phyloP scores from a whole-genome alignment of 2,113 vertebrate species.

The Zosterops lateralis region DNA sequence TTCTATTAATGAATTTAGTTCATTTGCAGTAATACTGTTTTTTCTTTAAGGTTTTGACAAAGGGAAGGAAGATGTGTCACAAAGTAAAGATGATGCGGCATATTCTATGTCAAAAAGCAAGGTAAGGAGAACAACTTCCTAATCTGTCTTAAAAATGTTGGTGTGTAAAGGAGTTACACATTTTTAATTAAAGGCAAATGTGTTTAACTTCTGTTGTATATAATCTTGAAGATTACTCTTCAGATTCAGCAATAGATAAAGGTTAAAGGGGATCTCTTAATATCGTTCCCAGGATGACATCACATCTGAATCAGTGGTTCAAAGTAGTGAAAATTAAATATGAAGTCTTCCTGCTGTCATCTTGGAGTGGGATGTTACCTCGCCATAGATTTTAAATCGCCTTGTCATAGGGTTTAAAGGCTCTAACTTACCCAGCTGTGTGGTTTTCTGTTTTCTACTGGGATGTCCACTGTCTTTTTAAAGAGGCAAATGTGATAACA shows the following conservation, averaged over 20 bases:
- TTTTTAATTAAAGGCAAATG: background rate
- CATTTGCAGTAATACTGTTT: background rate
- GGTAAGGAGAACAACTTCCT: constrained; percentile 70
- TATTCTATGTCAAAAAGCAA: constrained; percentile 98
- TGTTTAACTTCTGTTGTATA: background rate
- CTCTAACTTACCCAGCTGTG: background rate
- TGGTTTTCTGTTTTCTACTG: background rate
- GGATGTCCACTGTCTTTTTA: background rate
- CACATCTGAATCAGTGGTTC: background rate
- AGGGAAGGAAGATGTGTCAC: constrained; percentile 87
- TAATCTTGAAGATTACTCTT: background rate
- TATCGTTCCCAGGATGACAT: background rate
- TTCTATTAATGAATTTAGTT: background rate
- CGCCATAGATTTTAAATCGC: background rate
- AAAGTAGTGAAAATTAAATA: background rate
- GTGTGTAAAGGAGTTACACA: background rate
- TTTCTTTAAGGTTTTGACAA: constrained; percentile 86
- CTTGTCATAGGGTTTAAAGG: background rate
- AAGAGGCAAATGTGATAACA: background rate
- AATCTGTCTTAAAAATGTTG: background rate
- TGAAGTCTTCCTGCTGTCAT: background rate
- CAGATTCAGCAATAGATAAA: background rate
- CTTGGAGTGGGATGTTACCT: background rate
- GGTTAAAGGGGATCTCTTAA: background rate
- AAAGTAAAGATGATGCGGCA: constrained; percentile 86